Evolutionary conservation across 2,113 vertebrate species (phyloP).

Genomic region (Hucho hucho): DNA sequence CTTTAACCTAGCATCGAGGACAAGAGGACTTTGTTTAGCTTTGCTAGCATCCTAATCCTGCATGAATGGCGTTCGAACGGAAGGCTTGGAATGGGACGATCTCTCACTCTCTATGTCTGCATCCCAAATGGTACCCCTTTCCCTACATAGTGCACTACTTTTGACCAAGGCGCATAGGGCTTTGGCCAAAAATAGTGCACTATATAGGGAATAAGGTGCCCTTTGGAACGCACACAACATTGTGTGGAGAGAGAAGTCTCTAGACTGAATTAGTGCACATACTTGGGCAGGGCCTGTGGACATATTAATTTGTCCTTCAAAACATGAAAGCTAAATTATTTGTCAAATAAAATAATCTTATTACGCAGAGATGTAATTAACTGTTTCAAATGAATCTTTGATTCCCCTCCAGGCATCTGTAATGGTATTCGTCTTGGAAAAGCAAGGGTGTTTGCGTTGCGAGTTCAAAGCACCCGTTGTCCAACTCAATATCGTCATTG

Average conservation of each 20-base stretch:
- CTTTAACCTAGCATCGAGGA: conserved; percentile 32
- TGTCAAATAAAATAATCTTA: background rate
- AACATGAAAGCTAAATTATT: background rate
- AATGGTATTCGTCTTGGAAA: conserved; percentile 3
- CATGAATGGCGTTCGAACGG: conserved; percentile 23
- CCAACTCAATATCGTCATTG: conserved; percentile 20
- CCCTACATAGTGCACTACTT: no score
- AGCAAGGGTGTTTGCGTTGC: background rate
- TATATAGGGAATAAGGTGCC: no score
- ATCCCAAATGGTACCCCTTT: no score
- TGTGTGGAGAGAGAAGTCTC: background rate
- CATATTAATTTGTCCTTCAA: background rate
- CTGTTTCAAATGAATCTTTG: conserved; percentile 11
- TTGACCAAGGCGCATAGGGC: no score
- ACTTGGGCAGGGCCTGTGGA: background rate
- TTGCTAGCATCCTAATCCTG: conserved; percentile 50
- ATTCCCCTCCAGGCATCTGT: background rate
- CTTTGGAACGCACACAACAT: no score
- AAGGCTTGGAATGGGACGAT: conserved; percentile 24
- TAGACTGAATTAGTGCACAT: background rate
- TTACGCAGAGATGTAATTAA: background rate
- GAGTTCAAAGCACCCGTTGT: conserved; percentile 17
- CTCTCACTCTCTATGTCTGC: background rate
- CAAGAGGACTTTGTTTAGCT: conserved; percentile 59
- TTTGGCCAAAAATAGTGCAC: no score